Conservation (phyloP, 2,797 vertebrate species). For the Coilia nasus region DNA sequence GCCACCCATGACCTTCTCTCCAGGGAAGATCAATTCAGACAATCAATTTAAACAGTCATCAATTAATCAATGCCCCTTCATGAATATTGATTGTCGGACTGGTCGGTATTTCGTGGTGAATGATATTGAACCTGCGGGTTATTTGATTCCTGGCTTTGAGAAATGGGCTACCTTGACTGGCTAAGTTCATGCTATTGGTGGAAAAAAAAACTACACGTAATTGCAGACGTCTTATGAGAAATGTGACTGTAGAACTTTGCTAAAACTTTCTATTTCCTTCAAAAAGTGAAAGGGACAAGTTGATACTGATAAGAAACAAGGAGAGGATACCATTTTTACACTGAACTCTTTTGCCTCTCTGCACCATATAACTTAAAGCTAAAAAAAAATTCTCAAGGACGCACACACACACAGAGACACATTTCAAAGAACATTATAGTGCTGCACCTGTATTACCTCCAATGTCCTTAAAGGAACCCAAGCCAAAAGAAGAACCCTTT, state of each 20-base stretch:
- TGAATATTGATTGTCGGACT: neutral
- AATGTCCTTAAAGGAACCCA: neutral
- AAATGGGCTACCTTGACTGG: neutral
- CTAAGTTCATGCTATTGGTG: neutral
- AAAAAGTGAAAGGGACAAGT: neutral
- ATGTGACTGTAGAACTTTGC: neutral
- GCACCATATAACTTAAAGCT: neutral
- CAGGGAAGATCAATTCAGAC: neutral
- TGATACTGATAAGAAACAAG: neutral
- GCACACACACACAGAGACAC: slow-evolving; percentile 33
- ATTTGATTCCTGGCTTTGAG: neutral
- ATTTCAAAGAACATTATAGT: slow-evolving; percentile 12
- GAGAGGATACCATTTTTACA: neutral
- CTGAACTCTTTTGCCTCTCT: neutral
- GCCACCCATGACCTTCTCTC: neutral
- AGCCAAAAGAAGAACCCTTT: neutral
- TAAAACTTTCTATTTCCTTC: neutral
- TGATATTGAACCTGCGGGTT: neutral
- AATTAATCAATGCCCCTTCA: neutral
- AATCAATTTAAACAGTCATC: neutral
- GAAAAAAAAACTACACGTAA: too few relatives aligned
- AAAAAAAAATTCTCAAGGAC: neutral
- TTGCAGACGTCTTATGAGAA: too few relatives aligned
- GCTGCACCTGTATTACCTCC: neutral
- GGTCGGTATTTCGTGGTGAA: neutral